phyloP scores from a whole-genome alignment of 2,113 vertebrate species.

The Turdus rufiventris region DNA sequence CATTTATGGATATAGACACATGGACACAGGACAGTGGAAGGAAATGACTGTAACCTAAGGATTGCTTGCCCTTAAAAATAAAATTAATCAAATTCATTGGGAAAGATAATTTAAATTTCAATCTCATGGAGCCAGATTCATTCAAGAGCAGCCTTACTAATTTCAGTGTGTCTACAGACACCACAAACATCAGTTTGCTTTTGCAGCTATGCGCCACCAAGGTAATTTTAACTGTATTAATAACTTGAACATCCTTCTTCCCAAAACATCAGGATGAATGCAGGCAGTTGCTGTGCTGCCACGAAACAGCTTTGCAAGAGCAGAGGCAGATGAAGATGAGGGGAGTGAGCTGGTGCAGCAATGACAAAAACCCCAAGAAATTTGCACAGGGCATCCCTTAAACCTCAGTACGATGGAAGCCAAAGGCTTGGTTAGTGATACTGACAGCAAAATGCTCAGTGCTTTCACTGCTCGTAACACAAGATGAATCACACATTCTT shows the following conservation, averaged over 20 bases:
- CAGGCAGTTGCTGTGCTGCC: not conserved
- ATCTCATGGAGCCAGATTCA: not conserved
- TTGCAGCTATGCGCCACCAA: not conserved
- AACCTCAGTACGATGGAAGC: rapidly evolving
- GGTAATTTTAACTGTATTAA: not conserved
- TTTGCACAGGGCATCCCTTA: not conserved
- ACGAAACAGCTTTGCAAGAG: not conserved
- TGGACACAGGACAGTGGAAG: not conserved
- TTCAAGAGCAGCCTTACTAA: not conserved
- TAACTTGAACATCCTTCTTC: not conserved
- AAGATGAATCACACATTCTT: not conserved
- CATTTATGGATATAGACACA: not conserved
- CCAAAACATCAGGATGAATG: not conserved
- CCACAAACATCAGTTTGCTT: not conserved
- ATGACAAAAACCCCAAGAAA: not conserved
- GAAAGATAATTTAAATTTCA: not conserved
- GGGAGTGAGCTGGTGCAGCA: not conserved
- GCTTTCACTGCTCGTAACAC: not conserved
- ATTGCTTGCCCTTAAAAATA: not conserved
- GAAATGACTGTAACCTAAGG: not conserved
- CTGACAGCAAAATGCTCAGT: not conserved
- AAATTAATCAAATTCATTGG: not conserved
- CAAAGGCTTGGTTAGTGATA: rapidly evolving
- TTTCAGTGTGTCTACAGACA: not conserved
- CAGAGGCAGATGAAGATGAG: not conserved